These are phyloP conservation scores for Tanytarsus gracilentus DNA, from an alignment of 2,888 invertebrate species.

Conservation along the genomic window DNA sequence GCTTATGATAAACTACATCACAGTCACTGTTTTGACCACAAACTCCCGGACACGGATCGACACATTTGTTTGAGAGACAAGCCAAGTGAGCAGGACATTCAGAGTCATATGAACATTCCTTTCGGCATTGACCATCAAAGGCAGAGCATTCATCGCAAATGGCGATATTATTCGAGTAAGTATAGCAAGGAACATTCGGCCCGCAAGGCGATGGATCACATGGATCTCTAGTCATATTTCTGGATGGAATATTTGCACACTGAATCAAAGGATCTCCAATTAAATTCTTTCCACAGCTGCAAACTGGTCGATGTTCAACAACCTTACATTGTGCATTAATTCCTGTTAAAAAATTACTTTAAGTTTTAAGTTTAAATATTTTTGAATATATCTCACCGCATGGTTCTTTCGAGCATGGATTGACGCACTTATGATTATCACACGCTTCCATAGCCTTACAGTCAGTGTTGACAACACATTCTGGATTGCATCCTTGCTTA, in stretches of 20 bases:
- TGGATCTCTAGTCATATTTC: constrained; percentile 56
- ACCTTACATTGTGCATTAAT: constrained; percentile 70
- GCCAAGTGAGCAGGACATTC: constrained; percentile 72
- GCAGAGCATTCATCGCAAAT: constrained; percentile 70
- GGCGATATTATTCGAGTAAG: constrained; percentile 64
- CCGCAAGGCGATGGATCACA: constrained; percentile 74
- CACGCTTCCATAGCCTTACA: constrained; percentile 67
- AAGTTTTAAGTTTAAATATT: too few species aligned
- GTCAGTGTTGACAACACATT: constrained; percentile 75
- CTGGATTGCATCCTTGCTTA: constrained; percentile 62
- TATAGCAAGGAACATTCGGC: constrained; percentile 55
- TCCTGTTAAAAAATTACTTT: too few species aligned
- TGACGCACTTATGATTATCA: constrained; percentile 61
- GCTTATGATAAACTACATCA: constrained; percentile 60
- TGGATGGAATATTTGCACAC: constrained; percentile 50
- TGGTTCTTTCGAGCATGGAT: constrained; percentile 62
- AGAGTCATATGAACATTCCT: constrained; percentile 71
- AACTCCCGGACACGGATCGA: constrained; percentile 70
- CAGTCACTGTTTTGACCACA: constrained; percentile 68
- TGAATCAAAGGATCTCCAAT: constrained; percentile 73
- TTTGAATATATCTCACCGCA: too few species aligned
- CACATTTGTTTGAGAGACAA: constrained; percentile 63
- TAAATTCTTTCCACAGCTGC: constrained; percentile 65
- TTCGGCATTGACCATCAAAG: constrained; percentile 63
- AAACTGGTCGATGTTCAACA: constrained; percentile 73